These are phyloP conservation scores for Andrena camellia DNA, from an alignment of 2,888 invertebrate genomes.

Conservation along the genomic window DNA sequence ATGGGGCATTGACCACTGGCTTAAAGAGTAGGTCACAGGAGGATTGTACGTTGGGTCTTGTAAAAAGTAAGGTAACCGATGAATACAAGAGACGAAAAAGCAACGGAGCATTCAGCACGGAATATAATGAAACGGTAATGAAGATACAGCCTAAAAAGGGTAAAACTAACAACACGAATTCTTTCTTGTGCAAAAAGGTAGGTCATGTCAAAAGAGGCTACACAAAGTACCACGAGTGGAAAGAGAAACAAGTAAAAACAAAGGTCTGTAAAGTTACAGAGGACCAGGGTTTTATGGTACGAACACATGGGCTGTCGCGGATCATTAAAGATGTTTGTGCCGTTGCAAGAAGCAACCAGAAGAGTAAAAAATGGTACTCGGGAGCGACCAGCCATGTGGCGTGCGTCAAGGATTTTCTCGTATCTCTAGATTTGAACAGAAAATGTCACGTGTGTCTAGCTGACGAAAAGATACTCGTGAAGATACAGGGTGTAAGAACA, in stretches of 20 bases:
- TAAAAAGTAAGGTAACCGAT: slow-evolving; percentile 1
- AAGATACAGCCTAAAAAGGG: background rate
- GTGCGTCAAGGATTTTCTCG: no score
- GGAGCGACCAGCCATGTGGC: no score
- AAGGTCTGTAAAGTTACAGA: background rate
- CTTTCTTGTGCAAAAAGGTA: background rate
- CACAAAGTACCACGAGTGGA: background rate
- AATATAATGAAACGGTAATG: background rate
- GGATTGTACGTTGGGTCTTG: background rate
- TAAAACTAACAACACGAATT: background rate
- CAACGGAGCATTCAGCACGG: background rate
- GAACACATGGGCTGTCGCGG: background rate
- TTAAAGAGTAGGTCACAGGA: background rate
- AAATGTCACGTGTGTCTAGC: no score
- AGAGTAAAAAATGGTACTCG: background rate
- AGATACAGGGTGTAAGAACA: background rate
- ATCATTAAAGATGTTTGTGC: background rate
- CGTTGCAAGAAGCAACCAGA: background rate
- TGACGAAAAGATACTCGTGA: no score
- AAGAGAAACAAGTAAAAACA: background rate
- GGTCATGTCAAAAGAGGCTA: background rate
- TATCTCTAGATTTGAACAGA: no score
- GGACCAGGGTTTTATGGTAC: no score
- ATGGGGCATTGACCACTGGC: background rate
- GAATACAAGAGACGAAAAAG: slow-evolving; percentile 4